Percentiles rank a stretch among this genome's conserved stretches.
phyloP scores from a whole-genome alignment of 2,888 invertebrate species.

The Lasioglossum morio region DNA sequence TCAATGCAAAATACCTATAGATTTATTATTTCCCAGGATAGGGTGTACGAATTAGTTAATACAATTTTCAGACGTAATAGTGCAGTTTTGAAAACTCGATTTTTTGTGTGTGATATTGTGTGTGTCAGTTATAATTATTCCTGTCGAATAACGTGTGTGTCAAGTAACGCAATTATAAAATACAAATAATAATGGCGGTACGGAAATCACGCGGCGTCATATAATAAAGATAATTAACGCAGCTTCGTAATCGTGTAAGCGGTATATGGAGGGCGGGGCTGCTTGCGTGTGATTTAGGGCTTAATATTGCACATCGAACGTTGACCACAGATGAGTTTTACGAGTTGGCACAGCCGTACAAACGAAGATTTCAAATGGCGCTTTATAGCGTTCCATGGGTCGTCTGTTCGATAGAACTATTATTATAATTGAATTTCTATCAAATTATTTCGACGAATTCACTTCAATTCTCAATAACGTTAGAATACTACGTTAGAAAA shows the following conservation, averaged over 20 bases:
- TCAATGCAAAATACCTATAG: not conserved
- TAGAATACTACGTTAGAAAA: not conserved
- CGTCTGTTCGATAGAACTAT: not conserved
- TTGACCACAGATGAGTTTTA: slow-evolving; percentile 64
- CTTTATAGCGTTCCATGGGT: slow-evolving; percentile 18
- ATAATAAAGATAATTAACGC: slow-evolving; percentile 38
- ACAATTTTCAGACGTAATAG: not conserved
- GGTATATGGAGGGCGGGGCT: slow-evolving; percentile 27
- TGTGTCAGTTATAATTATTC: not conserved
- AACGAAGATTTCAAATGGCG: slow-evolving; percentile 22
- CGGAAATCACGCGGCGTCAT: slow-evolving; percentile 6
- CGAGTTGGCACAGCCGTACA: slow-evolving; percentile 50
- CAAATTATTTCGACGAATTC: not conserved
- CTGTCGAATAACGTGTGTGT: not conserved
- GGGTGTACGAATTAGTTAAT: not conserved
- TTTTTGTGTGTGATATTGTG: not conserved
- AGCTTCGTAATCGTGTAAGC: slow-evolving; percentile 24
- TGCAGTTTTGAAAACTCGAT: not conserved
- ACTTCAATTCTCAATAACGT: not conserved
- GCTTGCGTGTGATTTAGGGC: slow-evolving; percentile 53
- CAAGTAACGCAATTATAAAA: slow-evolving; percentile 9
- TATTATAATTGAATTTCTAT: too few species aligned
- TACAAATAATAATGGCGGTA: slow-evolving; percentile 2
- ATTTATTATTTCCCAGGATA: too few species aligned
- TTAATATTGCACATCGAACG: slow-evolving; percentile 54